Evolutionary conservation across 2,888 invertebrate genomes (phyloP), one percentile per base, ranked within the genome.

Genomic region (Psococerastis gibbosa): DNA sequence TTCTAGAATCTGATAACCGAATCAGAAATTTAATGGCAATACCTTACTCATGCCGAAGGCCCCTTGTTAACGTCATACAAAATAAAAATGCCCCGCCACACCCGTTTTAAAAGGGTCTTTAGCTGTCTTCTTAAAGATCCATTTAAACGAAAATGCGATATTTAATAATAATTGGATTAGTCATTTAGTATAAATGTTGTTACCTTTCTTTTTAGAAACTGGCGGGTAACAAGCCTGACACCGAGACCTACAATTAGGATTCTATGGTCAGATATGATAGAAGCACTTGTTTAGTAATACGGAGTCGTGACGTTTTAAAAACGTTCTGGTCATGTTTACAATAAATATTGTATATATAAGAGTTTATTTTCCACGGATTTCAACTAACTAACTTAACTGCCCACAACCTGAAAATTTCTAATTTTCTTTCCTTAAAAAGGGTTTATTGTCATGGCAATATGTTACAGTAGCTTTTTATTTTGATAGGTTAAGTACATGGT

Each of bases 11-110:
- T 18, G 38, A 38, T 38, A 38, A 38, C 17, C 15, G 20, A 38
- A 38, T 38, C 17, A 18, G 38, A 38, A 38, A 38, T 38, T 38
- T 38, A 20, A 38, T 38, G 38, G 38, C 38, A 22, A 38, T 38
- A 20, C 38, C 22, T 13, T 20, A 22, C 38, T 38, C 38, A 20
- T 38, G 38, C 38, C 38, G 17, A 20, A 22, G 38, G 38, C 18
- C n/a, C 38, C 38, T 38, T 38, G 38, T 38, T 38, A 38, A 38
- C 38, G 22, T 6, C 27, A 27, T 11, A 27, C 8, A 9, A 6
- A 9, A 27, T 27, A 27, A 27, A 11, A 27, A 27, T 6, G 11
- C 27, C 11, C 11, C 27, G n/a, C n/a, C n/a, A n/a, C n/a, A 27
- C 27, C 27, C 27, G 27, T 27, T 27, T 9, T n/a, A n/a, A n/a